Base-by-base conservation (phyloP, 2,797 vertebrate genomes). In the Tenualosa ilisha region DNA sequence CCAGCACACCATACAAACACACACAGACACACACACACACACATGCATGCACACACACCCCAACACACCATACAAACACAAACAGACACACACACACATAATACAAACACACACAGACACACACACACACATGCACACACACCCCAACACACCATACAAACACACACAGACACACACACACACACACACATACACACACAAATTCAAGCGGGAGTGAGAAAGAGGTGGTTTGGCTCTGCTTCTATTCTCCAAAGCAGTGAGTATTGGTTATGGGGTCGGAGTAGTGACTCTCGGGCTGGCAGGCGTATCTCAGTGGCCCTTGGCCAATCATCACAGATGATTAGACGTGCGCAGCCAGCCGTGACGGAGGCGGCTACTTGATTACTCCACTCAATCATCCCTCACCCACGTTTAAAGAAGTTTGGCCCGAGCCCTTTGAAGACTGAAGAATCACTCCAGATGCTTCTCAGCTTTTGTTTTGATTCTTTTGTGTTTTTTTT, bases 371-470 rank as follows among this genome's bases (percentile, higher is more conserved):
- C 24, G 65, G 65, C 65, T 37, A 37, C 65, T 72, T 72, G 65
- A 72, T 72, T 72, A 72, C 65, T 37, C 12, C 65, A 72, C 65
- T 37, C 65, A 72, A 37, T 72, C 65, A 72, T 37, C 65, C 26
- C 65, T 17, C 3, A 37, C 63, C 63, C 65, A 37, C 65, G 65
- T 15, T 72, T 37, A 72, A 72, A 72, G 26, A 72, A 72, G 65
- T 37, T 37, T 56, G 54, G 11, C 63, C 24, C 61, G 7, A 51
- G 8, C 11, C 26, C 26, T 26, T 12, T 65, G 63, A 68, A 37
- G 65, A 40, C 26, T 72, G 31, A 72, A 72, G 65, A 72, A 26
- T 17, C 26, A 17, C 65, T 68, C 63, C 9, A 72, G 65, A 72
- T 31, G 65, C 65, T 72, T 37, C 50, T 37, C 65, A 6, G 31